Conservation (phyloP, 1,140 invertebrate genomes). For the Ceratosolen solmsi region DNA sequence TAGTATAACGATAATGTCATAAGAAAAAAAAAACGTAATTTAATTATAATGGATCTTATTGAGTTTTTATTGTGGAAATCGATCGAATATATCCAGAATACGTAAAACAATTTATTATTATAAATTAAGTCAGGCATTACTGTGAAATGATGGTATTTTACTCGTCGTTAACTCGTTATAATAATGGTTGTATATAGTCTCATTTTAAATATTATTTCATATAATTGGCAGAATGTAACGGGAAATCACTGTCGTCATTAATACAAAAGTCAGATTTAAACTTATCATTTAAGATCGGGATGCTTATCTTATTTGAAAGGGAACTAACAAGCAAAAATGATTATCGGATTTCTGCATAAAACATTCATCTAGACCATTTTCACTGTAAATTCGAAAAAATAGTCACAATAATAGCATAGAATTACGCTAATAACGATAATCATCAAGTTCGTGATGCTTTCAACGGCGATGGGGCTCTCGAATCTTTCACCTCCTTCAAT, state of each 20-base stretch:
- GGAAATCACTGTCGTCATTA: not conserved
- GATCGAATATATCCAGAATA: no score
- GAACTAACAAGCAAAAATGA: not conserved
- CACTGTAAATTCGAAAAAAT: not conserved
- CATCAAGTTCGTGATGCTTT: not conserved
- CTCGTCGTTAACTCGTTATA: no score
- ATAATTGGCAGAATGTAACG: not conserved
- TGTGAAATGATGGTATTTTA: no score
- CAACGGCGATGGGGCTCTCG: not conserved
- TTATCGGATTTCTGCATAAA: not conserved
- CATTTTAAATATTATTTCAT: not conserved
- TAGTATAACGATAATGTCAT: no score
- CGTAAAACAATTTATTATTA: no score
- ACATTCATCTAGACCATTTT: not conserved
- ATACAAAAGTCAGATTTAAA: not conserved
- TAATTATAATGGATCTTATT: no score
- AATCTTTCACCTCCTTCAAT: not conserved
- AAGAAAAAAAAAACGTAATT: no score
- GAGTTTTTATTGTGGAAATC: no score
- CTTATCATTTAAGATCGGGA: not conserved
- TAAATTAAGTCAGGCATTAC: no score
- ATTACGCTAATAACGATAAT: constrained; percentile 10
- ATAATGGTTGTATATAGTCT: no score
- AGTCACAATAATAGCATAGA: not conserved
- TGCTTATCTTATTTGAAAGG: no score